Evolutionary conservation across 2,888 invertebrate species (phyloP), one percentile per base, ranked within the genome.

Genomic region (Napeogenes inachia): DNA sequence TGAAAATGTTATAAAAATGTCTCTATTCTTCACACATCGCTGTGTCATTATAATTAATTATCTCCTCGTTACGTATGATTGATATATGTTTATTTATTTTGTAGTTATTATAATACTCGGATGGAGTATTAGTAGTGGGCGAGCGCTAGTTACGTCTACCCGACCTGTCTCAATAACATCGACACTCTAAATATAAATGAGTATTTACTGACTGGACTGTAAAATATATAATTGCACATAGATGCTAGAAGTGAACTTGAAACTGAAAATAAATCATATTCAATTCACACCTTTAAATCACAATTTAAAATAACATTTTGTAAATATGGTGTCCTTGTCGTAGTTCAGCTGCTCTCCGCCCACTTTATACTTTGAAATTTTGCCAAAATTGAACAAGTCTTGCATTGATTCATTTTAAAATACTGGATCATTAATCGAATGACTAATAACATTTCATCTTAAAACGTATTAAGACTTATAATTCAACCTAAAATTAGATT

Each of bases 341-440:
- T 69, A 68, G 68, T 64, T 62, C 59, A 65, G 69, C 62, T 56
- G 65, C 71, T 62, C 68, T 69, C 72, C 72, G 70, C 72, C 75
- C 73, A 74, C 72, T 75, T 73, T 75, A 68, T 73, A 75, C 69
- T 73, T 84, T 85, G 85, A 84, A 77, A 73, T 71, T 68, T 72
- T 81, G 87, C 87, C 87, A 86, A 79, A 81, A 69, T 77, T 65
- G 71, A 75, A 69, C 80, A 76, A 75, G 54, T 67, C 60, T 59
- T 60, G 62, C 57, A 59, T 60, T 62, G 73, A 79, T 78, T 76
- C 70, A 64, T 67, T 66, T 72, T 72, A 70, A 70, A 71, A 74
- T 69, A 73, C 73, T 69, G 73, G 62, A 59, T 62, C 54, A 63
- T 64, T 54, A 60, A 60, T 33, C 32, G 47, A 61, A 62, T 54